These are phyloP conservation scores for Leptinotarsa texana DNA, from an alignment of 1,140 invertebrate species.

Conservation along the genomic window DNA sequence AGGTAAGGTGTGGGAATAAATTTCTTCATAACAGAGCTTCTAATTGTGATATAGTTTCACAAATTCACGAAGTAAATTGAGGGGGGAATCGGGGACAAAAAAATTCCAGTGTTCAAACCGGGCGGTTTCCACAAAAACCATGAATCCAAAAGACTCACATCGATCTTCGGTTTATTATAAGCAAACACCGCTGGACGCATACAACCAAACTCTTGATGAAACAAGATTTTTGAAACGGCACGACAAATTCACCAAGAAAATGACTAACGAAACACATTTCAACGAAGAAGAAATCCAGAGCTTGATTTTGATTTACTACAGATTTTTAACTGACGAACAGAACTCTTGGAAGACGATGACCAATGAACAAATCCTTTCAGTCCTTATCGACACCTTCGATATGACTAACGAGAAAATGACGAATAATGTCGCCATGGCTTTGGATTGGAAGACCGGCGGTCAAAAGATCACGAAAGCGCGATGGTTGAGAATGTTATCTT, in stretches of 20 bases:
- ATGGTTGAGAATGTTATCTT: slow-evolving; percentile 69
- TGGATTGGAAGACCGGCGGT: not conserved
- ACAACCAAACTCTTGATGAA: not conserved
- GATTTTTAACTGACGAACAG: not conserved
- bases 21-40: too few species aligned
- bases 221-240: not conserved
- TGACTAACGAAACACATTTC: not conserved
- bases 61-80: too few species aligned
- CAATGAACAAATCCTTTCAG: not conserved
- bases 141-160: too few species aligned
- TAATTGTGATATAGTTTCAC: too few species aligned
- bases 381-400: not conserved
- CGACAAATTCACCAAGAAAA: not conserved
- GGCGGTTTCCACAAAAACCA: too few species aligned
- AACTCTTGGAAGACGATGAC: not conserved
- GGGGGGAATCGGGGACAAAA: too few species aligned
- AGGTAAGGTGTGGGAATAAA: too few species aligned
- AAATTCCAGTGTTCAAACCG: too few species aligned
- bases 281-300: not conserved
- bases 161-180: too few species aligned
- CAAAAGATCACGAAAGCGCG: slow-evolving; percentile 62
- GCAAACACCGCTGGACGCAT: not conserved
- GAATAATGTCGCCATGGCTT: not conserved
- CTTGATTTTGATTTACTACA: not conserved
- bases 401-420: not conserved